Conservation (phyloP, 2,797 vertebrate genomes). For the Premnoplex brunnescens region DNA sequence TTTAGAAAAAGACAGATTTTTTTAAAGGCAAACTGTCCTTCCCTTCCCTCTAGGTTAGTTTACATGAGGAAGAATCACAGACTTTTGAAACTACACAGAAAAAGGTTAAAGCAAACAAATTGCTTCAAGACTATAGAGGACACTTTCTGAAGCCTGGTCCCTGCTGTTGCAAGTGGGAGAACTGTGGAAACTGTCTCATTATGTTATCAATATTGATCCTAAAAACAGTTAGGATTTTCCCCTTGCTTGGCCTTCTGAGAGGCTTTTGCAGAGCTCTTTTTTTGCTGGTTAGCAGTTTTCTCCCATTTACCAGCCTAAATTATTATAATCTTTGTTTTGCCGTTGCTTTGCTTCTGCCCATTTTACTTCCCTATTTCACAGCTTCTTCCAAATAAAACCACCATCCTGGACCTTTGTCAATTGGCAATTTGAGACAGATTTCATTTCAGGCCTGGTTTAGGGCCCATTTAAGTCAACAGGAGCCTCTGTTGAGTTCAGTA, state of each 20-base stretch:
- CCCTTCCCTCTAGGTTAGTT: background rate
- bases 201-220: background rate
- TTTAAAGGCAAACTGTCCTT: background rate
- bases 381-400: constrained; percentile 48
- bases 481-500: background rate
- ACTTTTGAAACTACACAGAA: background rate
- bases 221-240: background rate
- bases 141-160: background rate
- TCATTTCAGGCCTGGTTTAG: constrained; percentile 12
- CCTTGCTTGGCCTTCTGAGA: background rate
- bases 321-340: background rate
- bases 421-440: background rate
- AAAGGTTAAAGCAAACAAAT: background rate
- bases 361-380: constrained; percentile 17
- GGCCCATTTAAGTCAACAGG: background rate
- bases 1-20: background rate
- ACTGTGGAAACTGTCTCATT: background rate
- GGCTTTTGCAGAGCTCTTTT: background rate
- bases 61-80: background rate
- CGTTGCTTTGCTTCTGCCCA: background rate
- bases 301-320: background rate
- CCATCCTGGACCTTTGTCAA: constrained; percentile 4
- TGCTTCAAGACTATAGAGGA: background rate
- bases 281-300: background rate
- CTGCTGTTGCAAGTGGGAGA: background rate